A percentile compares a stretch with the other conserved stretches of the same genome.
Evolutionary conservation across 2,888 invertebrate species (phyloP).

Genomic region (Lepidochrysops patricia): DNA sequence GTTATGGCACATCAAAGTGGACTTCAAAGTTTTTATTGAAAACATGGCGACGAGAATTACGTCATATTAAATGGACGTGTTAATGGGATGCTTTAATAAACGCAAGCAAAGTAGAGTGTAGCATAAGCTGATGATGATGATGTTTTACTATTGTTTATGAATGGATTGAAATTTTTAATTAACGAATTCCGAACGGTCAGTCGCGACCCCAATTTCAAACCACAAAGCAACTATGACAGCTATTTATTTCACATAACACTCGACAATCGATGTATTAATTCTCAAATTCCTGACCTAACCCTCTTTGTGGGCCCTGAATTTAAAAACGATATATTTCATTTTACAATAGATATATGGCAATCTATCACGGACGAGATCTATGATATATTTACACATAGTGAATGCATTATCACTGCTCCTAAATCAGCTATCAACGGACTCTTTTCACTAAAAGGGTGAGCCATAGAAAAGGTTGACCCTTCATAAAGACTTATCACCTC

Average conservation of each 20-base stretch:
- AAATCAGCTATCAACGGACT: conserved; percentile 75
- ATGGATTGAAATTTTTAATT: conserved; percentile 42
- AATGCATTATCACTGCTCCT: conserved; percentile 71
- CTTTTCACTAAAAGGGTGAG: conserved; percentile 75
- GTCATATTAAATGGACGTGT: background rate
- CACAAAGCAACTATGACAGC: conserved; percentile 54
- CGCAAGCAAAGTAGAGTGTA: no score
- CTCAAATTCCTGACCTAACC: background rate
- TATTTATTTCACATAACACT: conserved; percentile 38
- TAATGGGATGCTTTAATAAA: background rate
- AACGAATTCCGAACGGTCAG: conserved; percentile 45
- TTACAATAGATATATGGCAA: conserved; percentile 31
- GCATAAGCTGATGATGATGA: no score
- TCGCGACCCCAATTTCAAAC: conserved; percentile 29
- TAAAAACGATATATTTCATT: conserved; percentile 14
- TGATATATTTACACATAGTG: conserved; percentile 72
- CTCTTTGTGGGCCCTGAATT: conserved; percentile 4
- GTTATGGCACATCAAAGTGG: conserved; percentile 41
- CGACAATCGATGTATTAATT: conserved; percentile 26
- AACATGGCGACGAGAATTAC: conserved; percentile 25
- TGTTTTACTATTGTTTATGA: background rate
- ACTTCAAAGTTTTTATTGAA: conserved; percentile 57
- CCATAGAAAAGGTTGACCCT: conserved; percentile 75
- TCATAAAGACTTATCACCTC: conserved; percentile 76
- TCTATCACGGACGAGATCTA: conserved; percentile 69